Evolutionary conservation across 35 echinoderm and acorn worm genomes (phyloP).

Genomic region (Ophioderma brevispina): DNA sequence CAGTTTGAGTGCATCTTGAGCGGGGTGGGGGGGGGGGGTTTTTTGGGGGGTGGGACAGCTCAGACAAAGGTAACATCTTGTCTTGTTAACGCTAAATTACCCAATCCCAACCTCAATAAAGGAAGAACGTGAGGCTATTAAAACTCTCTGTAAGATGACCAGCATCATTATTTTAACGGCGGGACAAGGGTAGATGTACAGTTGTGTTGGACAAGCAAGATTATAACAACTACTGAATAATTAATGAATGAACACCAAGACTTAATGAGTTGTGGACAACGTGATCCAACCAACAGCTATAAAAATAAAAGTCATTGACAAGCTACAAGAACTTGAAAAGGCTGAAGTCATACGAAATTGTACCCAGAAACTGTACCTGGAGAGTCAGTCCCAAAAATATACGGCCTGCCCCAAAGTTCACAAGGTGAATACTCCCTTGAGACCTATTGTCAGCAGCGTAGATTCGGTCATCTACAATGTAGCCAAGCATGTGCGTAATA

Average conservation of each 20-base stretch:
- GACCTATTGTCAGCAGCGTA: slow-evolving; percentile 44
- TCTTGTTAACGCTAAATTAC: background rate
- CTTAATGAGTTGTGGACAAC: slow-evolving; percentile 12
- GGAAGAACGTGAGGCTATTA: background rate
- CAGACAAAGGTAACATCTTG: background rate
- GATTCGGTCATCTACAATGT: slow-evolving; percentile 19
- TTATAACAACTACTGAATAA: background rate
- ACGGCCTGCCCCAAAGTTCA: slow-evolving; percentile 43
- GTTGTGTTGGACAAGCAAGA: background rate
- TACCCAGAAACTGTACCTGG: slow-evolving; percentile 19
- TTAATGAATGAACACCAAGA: slow-evolving; percentile 40
- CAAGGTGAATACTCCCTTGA: slow-evolving; percentile 18
- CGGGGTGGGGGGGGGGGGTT: no score
- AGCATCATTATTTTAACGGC: background rate
- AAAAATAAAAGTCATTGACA: slow-evolving; percentile 33
- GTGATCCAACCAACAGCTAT: slow-evolving; percentile 8
- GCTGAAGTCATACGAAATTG: background rate
- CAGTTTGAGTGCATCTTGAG: background rate
- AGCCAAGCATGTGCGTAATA: slow-evolving; percentile 16
- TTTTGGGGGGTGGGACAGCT: no score
- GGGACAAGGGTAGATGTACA: background rate
- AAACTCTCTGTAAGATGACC: background rate
- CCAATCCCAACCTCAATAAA: background rate
- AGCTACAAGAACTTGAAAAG: background rate
- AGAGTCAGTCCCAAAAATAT: slow-evolving; percentile 23